These are phyloP conservation scores for Caenorhabditis wallacei DNA, from an alignment of 2,888 invertebrate species.

Conservation along the genomic window DNA sequence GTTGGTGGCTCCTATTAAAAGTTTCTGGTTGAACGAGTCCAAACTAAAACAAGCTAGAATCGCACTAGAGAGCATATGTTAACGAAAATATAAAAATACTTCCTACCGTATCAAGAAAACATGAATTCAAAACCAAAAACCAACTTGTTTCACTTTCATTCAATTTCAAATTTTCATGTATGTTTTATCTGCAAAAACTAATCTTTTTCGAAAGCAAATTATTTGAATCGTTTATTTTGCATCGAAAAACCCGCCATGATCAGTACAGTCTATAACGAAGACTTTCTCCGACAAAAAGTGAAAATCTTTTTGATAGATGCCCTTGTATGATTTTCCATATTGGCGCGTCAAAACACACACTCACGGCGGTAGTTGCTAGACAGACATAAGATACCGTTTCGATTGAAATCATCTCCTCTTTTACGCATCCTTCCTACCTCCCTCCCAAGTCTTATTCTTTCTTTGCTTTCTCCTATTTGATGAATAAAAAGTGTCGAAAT, in stretches of 20 bases:
- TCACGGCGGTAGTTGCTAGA: constrained; percentile 11
- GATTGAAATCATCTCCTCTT: constrained; percentile 44
- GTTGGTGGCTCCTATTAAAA: constrained; percentile 22
- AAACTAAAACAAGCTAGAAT: background rate
- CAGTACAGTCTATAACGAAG: constrained; percentile 15
- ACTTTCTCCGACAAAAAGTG: constrained; percentile 63
- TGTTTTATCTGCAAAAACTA: background rate
- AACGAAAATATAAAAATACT: background rate
- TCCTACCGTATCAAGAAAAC: constrained; percentile 11
- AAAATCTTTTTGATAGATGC: constrained; percentile 62
- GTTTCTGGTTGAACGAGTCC: constrained; percentile 32
- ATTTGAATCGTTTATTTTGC: constrained; percentile 38
- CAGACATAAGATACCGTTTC: constrained; percentile 57
- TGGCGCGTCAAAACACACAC: constrained; percentile 59
- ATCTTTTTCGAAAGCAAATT: background rate
- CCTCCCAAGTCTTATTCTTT: constrained; percentile 6
- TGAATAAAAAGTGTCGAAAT: constrained; percentile 63
- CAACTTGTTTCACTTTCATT: constrained; percentile 12
- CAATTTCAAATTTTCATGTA: constrained; percentile 1
- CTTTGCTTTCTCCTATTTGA: constrained; percentile 44
- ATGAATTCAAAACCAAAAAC: constrained; percentile 24
- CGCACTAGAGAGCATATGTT: background rate
- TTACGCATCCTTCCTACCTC: constrained; percentile 16
- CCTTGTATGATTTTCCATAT: constrained; percentile 58
- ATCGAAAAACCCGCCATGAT: constrained; percentile 33